phyloP scores from a whole-genome alignment of 2,797 vertebrate genomes.

The Pipistrellus pygmaeus region DNA sequence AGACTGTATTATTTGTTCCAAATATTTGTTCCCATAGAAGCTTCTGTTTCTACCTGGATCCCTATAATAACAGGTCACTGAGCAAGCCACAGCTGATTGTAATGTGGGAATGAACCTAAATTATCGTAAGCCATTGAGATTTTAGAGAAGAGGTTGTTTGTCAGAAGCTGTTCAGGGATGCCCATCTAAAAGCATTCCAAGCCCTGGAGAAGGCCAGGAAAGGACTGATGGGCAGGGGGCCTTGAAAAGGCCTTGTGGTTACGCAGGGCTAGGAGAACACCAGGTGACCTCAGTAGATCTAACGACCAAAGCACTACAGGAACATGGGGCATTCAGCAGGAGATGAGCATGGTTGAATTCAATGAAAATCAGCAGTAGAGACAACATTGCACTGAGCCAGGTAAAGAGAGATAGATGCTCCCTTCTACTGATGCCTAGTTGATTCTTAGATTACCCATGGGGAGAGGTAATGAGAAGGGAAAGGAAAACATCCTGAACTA shows the following conservation, averaged over 20 bases:
- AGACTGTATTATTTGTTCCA: not conserved
- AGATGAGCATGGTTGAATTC: no score
- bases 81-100: not conserved
- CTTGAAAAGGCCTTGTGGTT: not conserved
- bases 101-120: not conserved
- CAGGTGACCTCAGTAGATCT: not conserved
- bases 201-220: not conserved
- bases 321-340: fast-evolving
- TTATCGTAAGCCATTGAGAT: not conserved
- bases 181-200: not conserved
- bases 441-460: not conserved
- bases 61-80: not conserved
- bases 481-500: not conserved
- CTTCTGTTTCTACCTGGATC: not conserved
- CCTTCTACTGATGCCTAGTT: not conserved
- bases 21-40: not conserved
- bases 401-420: not conserved
- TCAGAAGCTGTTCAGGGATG: not conserved
- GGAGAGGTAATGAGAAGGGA: not conserved
- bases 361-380: not conserved
- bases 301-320: not conserved
- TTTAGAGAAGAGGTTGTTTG: not conserved
- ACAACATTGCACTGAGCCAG: no score
- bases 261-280: not conserved
- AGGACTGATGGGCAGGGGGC: fast-evolving